Percentiles rank a stretch among this genome's conserved stretches.
These are phyloP conservation scores for Xiphophorus couchianus DNA, from an alignment of 2,113 vertebrate genomes.

Conservation along the genomic window DNA sequence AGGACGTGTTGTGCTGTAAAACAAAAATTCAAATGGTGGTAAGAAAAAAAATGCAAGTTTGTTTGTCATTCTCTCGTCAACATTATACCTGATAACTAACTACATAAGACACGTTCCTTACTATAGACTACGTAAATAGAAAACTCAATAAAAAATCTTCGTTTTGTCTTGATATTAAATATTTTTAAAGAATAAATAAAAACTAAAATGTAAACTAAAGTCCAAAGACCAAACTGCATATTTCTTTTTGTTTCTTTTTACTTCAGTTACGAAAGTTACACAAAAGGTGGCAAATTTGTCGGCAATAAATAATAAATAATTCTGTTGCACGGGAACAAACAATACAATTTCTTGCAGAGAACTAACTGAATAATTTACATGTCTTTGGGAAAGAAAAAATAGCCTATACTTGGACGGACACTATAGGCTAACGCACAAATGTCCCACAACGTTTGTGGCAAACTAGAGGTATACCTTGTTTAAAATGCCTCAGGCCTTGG, in stretches of 20 bases:
- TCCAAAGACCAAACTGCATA: conserved; percentile 86
- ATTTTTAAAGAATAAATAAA: neutral
- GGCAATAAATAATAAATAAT: conserved; percentile 99
- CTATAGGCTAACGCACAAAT: conserved; percentile 82
- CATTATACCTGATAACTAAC: too few relatives aligned
- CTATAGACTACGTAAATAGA: too few relatives aligned
- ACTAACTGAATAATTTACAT: conserved; percentile 89
- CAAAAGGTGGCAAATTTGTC: conserved; percentile 95
- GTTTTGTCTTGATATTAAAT: neutral
- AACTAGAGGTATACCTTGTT: conserved; percentile 99
- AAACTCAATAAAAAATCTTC: too few relatives aligned
- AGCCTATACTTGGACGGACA: conserved; percentile 83
- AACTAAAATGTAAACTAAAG: conserved; percentile 81
- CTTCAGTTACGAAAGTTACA: conserved; percentile 95
- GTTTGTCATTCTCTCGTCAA: neutral
- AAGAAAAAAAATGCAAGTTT: neutral
- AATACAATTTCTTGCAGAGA: conserved; percentile 81
- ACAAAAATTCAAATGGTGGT: too few relatives aligned
- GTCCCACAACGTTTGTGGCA: conserved; percentile 91
- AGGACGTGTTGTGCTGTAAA: too few relatives aligned
- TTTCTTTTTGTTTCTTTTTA: conserved; percentile 81
- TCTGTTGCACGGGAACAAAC: conserved; percentile 93
- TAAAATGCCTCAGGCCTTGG: conserved; percentile 88
- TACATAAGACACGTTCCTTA: too few relatives aligned
- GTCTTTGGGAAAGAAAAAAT: conserved; percentile 89